phyloP scores from a whole-genome alignment of 2,113 vertebrate species.

The Xiphorhynchus elegans region DNA sequence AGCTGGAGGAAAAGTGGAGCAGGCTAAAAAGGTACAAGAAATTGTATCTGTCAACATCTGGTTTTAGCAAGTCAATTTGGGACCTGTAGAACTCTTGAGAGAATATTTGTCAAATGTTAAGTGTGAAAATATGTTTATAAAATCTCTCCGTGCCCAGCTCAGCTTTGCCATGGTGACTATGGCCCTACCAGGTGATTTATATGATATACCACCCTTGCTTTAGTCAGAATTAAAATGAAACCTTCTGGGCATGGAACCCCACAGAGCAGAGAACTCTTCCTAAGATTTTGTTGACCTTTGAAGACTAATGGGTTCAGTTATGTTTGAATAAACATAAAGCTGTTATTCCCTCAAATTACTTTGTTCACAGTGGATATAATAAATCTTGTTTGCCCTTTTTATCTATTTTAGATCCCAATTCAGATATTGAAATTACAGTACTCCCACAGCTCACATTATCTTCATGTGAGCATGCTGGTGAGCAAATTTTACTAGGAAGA shows the following conservation, averaged over 20 bases:
- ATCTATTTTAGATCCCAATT: neutral
- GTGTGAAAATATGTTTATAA: neutral
- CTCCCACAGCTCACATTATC: neutral
- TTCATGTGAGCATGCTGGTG: neutral
- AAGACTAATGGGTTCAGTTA: neutral
- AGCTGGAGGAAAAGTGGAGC: neutral
- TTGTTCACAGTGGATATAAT: neutral
- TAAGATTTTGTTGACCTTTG: neutral
- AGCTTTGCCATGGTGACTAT: neutral
- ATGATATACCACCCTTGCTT: neutral
- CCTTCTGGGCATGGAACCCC: neutral
- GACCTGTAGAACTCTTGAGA: neutral
- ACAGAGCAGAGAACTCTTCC: neutral
- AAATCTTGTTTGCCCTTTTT: neutral
- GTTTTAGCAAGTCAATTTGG: neutral
- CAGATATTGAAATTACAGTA: slow-evolving; percentile 12
- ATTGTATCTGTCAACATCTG: neutral
- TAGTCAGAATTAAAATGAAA: neutral
- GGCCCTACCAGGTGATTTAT: neutral
- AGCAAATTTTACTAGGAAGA: neutral
- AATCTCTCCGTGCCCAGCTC: neutral
- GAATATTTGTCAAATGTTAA: neutral
- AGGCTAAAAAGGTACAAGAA: neutral
- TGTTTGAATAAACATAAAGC: slow-evolving; percentile 15
- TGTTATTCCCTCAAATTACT: neutral